Conservation (phyloP, 2,888 invertebrate species). For the Dinocampus coccinellae region DNA sequence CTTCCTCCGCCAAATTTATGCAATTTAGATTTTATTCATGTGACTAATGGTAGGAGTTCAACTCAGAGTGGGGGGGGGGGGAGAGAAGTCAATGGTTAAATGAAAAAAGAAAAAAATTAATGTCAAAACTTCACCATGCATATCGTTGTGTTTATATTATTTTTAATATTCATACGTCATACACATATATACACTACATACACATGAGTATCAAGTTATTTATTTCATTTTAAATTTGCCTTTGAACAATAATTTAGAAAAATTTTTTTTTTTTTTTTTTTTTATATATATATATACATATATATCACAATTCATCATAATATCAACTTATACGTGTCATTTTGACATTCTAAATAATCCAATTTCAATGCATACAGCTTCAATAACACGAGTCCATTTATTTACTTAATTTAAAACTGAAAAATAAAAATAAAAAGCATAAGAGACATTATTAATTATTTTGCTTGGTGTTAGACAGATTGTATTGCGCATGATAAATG, state of each 20-base stretch:
- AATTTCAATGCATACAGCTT: slow-evolving; percentile 32
- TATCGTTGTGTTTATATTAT: slow-evolving; percentile 2
- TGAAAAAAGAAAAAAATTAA: not conserved
- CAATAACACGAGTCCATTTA: slow-evolving; percentile 26
- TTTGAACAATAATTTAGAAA: slow-evolving; percentile 13
- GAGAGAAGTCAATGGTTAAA: not conserved
- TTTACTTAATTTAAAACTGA: slow-evolving; percentile 21
- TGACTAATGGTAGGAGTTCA: slow-evolving; percentile 30
- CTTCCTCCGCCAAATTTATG: slow-evolving; percentile 36
- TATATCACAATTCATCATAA: slow-evolving; percentile 29
- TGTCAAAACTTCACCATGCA: not conserved
- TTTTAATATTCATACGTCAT: not conserved
- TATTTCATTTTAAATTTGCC: not conserved
- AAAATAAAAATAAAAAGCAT: slow-evolving; percentile 14
- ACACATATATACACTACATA: not conserved
- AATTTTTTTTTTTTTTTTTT: slow-evolving; percentile 40
- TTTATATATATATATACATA: too few species aligned
- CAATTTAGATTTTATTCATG: slow-evolving; percentile 31
- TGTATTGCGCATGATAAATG: slow-evolving; percentile 34
- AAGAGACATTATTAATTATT: slow-evolving; percentile 22
- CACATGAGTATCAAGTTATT: not conserved
- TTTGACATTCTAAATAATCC: slow-evolving; percentile 34
- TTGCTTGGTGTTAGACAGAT: slow-evolving; percentile 33
- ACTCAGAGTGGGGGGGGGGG: not conserved
- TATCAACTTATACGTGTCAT: not conserved